Conservation (phyloP, 2,888 invertebrate genomes). For the Scrobipalpa atriplicella region DNA sequence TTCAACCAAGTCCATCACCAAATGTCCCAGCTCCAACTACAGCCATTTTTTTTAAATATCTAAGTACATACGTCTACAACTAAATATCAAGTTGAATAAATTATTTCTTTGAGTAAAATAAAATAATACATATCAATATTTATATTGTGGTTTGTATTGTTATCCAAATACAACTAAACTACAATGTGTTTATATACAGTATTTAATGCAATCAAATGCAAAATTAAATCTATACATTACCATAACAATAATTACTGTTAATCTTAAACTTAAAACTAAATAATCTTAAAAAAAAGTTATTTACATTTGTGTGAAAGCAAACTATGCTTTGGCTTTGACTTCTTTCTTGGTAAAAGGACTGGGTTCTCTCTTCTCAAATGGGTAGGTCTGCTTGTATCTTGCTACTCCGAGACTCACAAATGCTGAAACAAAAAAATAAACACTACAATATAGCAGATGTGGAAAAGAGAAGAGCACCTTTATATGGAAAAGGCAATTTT, state of each 20-base stretch:
- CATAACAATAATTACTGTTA: background rate
- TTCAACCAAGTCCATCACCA: too few relatives aligned
- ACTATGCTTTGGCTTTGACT: conserved; percentile 40
- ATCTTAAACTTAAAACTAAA: background rate
- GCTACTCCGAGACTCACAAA: conserved; percentile 82
- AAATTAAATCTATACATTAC: background rate
- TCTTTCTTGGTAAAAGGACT: conserved; percentile 33
- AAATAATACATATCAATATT: too few relatives aligned
- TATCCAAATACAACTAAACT: background rate
- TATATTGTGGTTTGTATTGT: too few relatives aligned
- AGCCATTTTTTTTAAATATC: too few relatives aligned
- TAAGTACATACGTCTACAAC: too few relatives aligned
- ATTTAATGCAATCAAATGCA: conserved; percentile 1
- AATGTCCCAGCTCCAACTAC: too few relatives aligned
- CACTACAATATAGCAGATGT: too few relatives aligned
- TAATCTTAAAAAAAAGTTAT: background rate
- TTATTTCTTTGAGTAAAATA: too few relatives aligned
- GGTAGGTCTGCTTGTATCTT: conserved; percentile 73
- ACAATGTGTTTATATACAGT: background rate
- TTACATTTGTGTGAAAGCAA: conserved; percentile 8
- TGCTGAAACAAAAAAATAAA: conserved; percentile 71
- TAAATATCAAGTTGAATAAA: too few relatives aligned
- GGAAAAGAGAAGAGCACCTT: too few relatives aligned
- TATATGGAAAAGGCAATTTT: too few relatives aligned
- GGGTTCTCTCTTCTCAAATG: conserved; percentile 71